Base-by-base conservation (phyloP, 1,140 invertebrate species). In the Pectinophora gossypiella region DNA sequence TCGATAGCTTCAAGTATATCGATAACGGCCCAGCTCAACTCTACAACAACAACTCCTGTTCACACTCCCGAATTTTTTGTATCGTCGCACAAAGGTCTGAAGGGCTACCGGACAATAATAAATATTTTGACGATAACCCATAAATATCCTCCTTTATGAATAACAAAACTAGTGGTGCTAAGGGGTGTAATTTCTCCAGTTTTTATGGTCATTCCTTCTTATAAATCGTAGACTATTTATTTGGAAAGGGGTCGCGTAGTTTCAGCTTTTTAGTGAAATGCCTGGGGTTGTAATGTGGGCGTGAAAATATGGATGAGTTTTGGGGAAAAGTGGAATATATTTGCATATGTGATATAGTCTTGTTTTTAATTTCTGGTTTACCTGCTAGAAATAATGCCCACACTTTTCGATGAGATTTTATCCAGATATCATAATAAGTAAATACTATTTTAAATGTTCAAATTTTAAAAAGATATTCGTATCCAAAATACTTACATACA, bases 71-170 rank as follows among this genome's bases (percentile, higher is more conserved):
- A 71, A 65, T 82, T 82, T 84, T 84, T 86, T 77, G 64, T 72
- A 61, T 22, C 59, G 72, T 76, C 78, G 59, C 72, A 84, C 77
- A 83, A 82, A 84, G 68, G 78, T 76, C 72, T 73, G 63, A 68
- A 72, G 70, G 76, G 73, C 68, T 72, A 68, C 67, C 66, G 73
- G 61, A 81, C 80, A 76, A 82, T 87, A 87, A 87, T 87, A 85
- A 87, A 87, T 87, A 87, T 87, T 87, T 87, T 85, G 83, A 87
- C 81, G 81, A 87, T 87, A 83, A 82, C 69, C 64, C 83, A 87
- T 87, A 87, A 87, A 87, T 87, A 87, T 85, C 64, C 63, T 64
- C 75, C 68, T 87, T 87, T 87, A 87, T 87, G 83, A 87, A 87
- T 87, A 87, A 80, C 77, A 85, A 86, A 79, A 76, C 67, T 40